Percentiles rank a stretch among this genome's conserved stretches.
Conservation (phyloP, 1,140 invertebrate genomes). For the Aplysia californica region DNA sequence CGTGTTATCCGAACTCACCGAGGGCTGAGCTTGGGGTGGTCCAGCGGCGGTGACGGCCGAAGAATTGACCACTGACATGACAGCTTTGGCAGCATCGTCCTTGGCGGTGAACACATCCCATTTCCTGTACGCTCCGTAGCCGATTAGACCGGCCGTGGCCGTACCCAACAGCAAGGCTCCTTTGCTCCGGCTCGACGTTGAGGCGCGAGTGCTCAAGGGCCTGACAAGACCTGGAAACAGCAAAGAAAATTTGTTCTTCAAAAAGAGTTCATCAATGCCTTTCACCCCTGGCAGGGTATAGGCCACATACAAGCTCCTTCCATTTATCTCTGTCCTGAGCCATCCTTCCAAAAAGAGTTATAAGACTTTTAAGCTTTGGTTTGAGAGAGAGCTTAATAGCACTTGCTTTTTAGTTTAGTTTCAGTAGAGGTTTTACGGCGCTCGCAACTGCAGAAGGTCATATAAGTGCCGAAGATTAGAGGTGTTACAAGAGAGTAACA, state of each 20-base stretch:
- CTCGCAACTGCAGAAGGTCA: too few relatives aligned
- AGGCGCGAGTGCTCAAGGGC: not conserved
- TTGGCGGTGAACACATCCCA: not conserved
- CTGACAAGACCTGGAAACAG: not conserved
- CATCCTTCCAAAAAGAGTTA: too few relatives aligned
- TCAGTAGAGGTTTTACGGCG: too few relatives aligned
- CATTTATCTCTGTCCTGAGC: too few relatives aligned
- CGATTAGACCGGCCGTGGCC: constrained; percentile 29
- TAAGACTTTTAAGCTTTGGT: not conserved
- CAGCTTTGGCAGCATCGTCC: constrained; percentile 23
- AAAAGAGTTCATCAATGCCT: too few relatives aligned
- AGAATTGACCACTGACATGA: not conserved
- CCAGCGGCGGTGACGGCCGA: constrained; percentile 41
- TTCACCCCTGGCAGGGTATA: too few relatives aligned
- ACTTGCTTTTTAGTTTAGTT: too few relatives aligned
- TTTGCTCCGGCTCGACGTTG: not conserved
- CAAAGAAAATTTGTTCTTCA: too few relatives aligned
- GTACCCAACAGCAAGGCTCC: constrained; percentile 26
- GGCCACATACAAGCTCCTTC: too few relatives aligned
- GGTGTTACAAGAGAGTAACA: too few relatives aligned
- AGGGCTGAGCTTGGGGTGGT: constrained; percentile 44
- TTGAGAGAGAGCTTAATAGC: too few relatives aligned
- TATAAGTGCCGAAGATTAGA: too few relatives aligned
- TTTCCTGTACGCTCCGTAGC: constrained; percentile 37
- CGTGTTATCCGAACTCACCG: constrained; percentile 33